Conservation (phyloP, 2,113 vertebrate species). For the Leucoraja erinaceus region DNA sequence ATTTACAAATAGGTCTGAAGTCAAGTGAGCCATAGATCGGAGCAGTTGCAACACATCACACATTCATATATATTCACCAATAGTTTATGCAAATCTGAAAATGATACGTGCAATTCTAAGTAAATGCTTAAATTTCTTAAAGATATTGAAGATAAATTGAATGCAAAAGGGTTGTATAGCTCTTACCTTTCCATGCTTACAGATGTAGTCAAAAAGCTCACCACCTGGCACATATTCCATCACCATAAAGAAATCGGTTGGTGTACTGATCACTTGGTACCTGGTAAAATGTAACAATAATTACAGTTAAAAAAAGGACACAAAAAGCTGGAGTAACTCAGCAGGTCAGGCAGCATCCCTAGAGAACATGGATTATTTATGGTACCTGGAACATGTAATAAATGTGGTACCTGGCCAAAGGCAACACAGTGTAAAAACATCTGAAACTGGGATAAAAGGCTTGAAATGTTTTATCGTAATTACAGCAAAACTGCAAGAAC, state of each 20-base stretch:
- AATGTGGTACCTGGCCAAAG: not conserved
- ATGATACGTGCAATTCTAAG: not conserved
- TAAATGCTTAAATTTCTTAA: not conserved
- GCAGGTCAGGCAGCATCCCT: too few species aligned
- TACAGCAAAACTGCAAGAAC: too few species aligned
- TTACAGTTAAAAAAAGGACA: too few species aligned
- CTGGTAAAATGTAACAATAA: constrained; percentile 52
- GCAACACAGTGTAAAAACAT: not conserved
- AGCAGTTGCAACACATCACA: not conserved
- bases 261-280: constrained; percentile 98
- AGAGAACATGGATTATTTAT: too few species aligned
- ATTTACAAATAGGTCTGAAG: not conserved
- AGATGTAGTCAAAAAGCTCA: constrained; percentile 98
- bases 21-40: not conserved
- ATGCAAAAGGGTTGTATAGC: not conserved
- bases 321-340: too few species aligned
- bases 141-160: not conserved
- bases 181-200: constrained; percentile 92
- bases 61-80: not conserved
- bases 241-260: constrained; percentile 98
- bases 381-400: too few species aligned
- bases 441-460: not conserved
- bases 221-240: constrained; percentile 98
- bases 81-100: not conserved
- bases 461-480: too few species aligned